phyloP scores from a whole-genome alignment of 92 coral and sea anemone species.

The Pocillopora grandis region DNA sequence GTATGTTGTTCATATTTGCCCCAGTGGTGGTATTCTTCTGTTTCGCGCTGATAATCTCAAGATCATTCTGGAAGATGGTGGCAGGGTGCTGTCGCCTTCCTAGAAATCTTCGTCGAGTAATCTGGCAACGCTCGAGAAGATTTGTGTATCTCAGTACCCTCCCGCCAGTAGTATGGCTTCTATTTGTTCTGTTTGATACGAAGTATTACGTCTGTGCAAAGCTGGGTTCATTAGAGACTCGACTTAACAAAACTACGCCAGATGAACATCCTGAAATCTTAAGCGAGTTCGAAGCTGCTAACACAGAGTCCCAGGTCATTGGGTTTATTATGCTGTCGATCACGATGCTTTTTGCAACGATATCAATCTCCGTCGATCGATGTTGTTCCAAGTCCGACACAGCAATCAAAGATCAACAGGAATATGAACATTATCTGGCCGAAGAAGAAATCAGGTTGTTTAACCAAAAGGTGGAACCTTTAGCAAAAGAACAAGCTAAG shows the following conservation, averaged over 20 bases:
- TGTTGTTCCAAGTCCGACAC: slow-evolving; percentile 16
- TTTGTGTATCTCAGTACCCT: slow-evolving; percentile 11
- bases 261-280: not conserved
- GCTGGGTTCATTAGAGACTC: slow-evolving; percentile 30
- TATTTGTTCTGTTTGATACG: slow-evolving; percentile 43
- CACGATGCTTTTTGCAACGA: slow-evolving; percentile 7
- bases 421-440: not conserved
- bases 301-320: slow-evolving; percentile 28
- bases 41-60: slow-evolving; percentile 36
- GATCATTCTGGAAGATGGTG: slow-evolving; percentile 43
- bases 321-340: slow-evolving; percentile 1
- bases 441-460: slow-evolving; percentile 31
- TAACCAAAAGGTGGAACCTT: slow-evolving; percentile 17
- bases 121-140: slow-evolving; percentile 34
- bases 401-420: not conserved
- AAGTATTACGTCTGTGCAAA: slow-evolving; percentile 45
- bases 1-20: slow-evolving; percentile 35
- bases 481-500: slow-evolving; percentile 35
- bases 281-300: slow-evolving; percentile 5
- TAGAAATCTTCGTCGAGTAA: not conserved
- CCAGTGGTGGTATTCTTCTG: slow-evolving; percentile 32
- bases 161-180: slow-evolving; percentile 36
- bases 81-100: slow-evolving; percentile 42
- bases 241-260: slow-evolving; percentile 9
- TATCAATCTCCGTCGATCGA: slow-evolving; percentile 21